Conservation (phyloP, 2,888 invertebrate species). For the Diadegma fenestrale region DNA sequence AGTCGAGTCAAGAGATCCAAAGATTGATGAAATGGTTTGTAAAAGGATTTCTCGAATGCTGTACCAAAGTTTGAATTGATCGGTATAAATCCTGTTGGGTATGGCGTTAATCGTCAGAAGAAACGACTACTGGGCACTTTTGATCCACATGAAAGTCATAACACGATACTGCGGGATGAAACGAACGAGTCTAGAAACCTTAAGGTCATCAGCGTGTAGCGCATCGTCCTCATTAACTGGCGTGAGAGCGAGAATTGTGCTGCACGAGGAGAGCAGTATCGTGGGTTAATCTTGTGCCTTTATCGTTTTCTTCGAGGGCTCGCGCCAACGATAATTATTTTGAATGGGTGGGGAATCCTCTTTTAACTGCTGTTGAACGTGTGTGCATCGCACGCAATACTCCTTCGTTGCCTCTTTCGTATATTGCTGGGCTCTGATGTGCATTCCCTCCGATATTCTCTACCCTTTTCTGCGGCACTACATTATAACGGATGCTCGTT, state of each 20-base stretch:
- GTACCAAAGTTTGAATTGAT: not conserved
- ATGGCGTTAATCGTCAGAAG: conserved; percentile 50
- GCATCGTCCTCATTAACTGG: conserved; percentile 56
- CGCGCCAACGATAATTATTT: conserved; percentile 64
- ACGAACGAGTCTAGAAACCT: conserved; percentile 40
- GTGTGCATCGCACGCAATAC: conserved; percentile 6
- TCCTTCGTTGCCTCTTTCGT: conserved; percentile 31
- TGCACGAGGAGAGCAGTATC: conserved; percentile 8
- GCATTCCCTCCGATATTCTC: not conserved
- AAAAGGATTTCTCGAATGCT: not conserved
- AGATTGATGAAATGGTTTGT: not conserved
- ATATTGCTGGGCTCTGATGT: not conserved
- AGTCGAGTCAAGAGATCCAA: not conserved
- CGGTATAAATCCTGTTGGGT: conserved; percentile 1
- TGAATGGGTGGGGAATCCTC: conserved; percentile 32
- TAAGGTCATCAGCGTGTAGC: conserved; percentile 52
- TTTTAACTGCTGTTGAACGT: conserved; percentile 17
- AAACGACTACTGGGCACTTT: conserved; percentile 46
- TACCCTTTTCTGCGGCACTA: conserved; percentile 8
- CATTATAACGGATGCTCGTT: conserved; percentile 42
- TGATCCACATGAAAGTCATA: conserved; percentile 16
- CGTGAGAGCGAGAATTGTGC: conserved; percentile 50
- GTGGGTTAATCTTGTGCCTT: conserved; percentile 50
- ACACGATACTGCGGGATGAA: conserved; percentile 20
- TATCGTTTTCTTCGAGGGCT: conserved; percentile 46